Evolutionary conservation across 2,113 vertebrate species (phyloP).

Genomic region (Pseudorectes ferrugineus): DNA sequence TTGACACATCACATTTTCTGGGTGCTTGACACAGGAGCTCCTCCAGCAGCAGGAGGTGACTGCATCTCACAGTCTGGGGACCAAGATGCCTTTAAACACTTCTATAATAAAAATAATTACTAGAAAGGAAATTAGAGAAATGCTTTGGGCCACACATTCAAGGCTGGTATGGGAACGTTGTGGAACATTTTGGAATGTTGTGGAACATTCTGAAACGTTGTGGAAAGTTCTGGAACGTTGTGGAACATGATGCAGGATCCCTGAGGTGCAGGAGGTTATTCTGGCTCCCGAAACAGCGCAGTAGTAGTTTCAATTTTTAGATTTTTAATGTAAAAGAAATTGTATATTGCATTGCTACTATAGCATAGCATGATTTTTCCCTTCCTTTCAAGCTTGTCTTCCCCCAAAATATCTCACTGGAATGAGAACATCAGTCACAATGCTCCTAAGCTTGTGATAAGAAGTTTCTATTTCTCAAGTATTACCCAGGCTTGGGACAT

Average conservation of each 20-base stretch:
- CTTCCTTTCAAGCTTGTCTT: not conserved
- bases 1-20: not conserved
- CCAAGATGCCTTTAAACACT: not conserved
- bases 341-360: not conserved
- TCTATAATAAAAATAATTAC: not conserved
- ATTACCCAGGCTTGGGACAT: not conserved
- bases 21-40: not conserved
- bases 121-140: not conserved
- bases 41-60: not conserved
- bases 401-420: not conserved
- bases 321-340: not conserved
- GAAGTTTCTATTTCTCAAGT: not conserved
- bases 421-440: not conserved
- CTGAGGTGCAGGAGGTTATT: not conserved
- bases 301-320: not conserved
- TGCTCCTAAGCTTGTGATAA: not conserved
- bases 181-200: not conserved
- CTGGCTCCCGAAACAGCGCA: not conserved
- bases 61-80: not conserved
- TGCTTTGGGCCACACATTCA: fast-evolving
- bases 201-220: not conserved
- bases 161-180: not conserved
- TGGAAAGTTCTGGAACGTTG: not conserved
- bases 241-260: not conserved
- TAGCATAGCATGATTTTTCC: not conserved